phyloP scores from a whole-genome alignment of 2,888 invertebrate genomes.

The Hypomecis punctinalis region DNA sequence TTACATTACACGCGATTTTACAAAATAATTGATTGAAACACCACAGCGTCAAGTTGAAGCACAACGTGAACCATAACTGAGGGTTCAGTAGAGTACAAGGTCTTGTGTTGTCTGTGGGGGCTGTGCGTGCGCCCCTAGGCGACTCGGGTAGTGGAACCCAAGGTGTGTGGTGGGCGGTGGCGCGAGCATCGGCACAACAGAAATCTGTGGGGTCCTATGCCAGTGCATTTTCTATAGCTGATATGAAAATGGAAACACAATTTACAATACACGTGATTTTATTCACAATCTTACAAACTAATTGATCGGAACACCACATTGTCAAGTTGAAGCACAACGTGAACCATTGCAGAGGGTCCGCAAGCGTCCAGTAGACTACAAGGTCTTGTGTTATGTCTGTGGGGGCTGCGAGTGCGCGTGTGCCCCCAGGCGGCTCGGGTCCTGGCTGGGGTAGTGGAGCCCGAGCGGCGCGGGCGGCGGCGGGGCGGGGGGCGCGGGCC shows the following conservation, averaged over 20 bases:
- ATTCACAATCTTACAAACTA: constrained; percentile 30
- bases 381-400: constrained; percentile 58
- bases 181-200: no score
- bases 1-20: constrained; percentile 27
- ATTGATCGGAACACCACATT: background rate
- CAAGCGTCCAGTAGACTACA: background rate
- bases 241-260: constrained; percentile 8
- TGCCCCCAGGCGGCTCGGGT: constrained; percentile 96
- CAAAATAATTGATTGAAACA: constrained; percentile 16
- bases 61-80: no score
- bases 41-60: no score
- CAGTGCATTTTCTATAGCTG: background rate
- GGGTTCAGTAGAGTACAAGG: background rate
- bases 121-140: constrained; percentile 89
- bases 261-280: constrained; percentile 26
- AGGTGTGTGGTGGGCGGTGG: constrained; percentile 68
- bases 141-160: constrained; percentile 94
- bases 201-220: constrained; percentile 6
- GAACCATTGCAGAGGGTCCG: no score
- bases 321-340: no score
- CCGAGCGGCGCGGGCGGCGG: constrained; percentile 84
- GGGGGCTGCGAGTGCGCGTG: constrained; percentile 75
- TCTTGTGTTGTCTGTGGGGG: constrained; percentile 63
- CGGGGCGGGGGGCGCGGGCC: constrained; percentile 26
- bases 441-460: constrained; percentile 98